phyloP scores from a whole-genome alignment of 1,140 invertebrate genomes.

The Philotrypesis tridentata region DNA sequence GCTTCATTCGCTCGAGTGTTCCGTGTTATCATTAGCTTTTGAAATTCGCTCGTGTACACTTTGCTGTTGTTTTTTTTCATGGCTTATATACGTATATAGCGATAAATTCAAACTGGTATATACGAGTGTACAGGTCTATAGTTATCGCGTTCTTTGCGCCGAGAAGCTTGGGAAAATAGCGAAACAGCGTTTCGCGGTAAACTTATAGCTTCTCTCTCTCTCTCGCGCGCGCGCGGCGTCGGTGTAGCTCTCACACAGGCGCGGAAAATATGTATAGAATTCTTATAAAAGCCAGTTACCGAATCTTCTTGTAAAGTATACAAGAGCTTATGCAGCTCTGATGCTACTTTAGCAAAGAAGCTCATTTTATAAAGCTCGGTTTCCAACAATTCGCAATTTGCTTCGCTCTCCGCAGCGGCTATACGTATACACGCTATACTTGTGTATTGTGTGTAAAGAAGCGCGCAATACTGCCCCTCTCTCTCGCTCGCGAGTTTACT shows the following conservation, averaged over 20 bases:
- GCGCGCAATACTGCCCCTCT: no score
- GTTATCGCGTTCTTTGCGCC: no score
- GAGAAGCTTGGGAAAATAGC: neutral
- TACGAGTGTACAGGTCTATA: no score
- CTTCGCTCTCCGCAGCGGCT: neutral
- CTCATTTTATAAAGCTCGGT: neutral
- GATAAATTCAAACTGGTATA: no score
- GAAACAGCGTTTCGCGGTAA: neutral
- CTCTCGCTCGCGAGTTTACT: neutral
- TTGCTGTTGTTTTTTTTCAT: neutral
- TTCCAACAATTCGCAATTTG: neutral
- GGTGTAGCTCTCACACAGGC: no score
- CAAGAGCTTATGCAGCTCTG: neutral
- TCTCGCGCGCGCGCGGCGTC: no score
- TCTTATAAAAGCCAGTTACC: neutral
- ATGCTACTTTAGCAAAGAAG: neutral
- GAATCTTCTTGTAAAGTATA: neutral
- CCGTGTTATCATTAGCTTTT: constrained; percentile 23
- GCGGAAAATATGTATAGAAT: neutral
- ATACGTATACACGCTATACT: neutral
- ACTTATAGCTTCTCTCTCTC: neutral
- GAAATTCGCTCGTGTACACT: constrained; percentile 15
- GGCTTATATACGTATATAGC: no score
- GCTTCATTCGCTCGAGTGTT: constrained; percentile 6
- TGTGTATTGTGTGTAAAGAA: no score